Conservation (phyloP, 1,140 invertebrate genomes). For the Atta texana region DNA sequence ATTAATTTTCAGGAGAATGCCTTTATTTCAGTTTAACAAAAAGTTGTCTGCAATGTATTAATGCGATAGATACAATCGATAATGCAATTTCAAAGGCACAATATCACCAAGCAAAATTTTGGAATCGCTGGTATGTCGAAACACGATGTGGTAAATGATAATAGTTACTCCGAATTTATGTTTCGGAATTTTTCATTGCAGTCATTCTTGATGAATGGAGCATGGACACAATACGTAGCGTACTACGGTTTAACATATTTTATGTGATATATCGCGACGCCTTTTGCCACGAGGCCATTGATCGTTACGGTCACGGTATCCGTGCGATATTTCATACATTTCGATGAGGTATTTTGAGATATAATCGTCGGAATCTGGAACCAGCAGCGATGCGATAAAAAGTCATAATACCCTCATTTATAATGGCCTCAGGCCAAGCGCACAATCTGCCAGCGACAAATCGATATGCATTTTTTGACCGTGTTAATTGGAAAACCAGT, state of each 20-base stretch:
- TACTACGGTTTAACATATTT: conserved; percentile 45
- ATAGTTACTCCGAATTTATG: conserved; percentile 50
- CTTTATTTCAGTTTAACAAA: conserved; percentile 28
- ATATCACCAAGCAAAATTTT: conserved; percentile 24
- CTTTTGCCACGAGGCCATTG: conserved; percentile 64
- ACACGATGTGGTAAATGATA: conserved; percentile 32
- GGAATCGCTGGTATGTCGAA: neutral
- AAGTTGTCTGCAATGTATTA: conserved; percentile 26
- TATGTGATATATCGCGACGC: conserved; percentile 61
- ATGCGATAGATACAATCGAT: conserved; percentile 26
- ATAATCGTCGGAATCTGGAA: conserved; percentile 67
- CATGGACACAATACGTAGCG: conserved; percentile 42
- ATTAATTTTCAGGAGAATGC: neutral
- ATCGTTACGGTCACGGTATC: conserved; percentile 53
- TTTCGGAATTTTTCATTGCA: conserved; percentile 45
- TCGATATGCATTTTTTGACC: conserved; percentile 56
- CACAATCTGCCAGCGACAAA: conserved; percentile 36
- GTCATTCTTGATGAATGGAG: conserved; percentile 29
- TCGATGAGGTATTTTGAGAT: conserved; percentile 58
- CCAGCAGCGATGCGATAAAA: conserved; percentile 59
- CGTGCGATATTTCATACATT: conserved; percentile 62
- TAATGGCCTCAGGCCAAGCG: conserved; percentile 29
- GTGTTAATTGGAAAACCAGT: conserved; percentile 30
- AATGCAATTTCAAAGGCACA: neutral
- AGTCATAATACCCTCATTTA: conserved; percentile 58